Conservation (phyloP, 2,797 vertebrate species). For the Antrozous pallidus region DNA sequence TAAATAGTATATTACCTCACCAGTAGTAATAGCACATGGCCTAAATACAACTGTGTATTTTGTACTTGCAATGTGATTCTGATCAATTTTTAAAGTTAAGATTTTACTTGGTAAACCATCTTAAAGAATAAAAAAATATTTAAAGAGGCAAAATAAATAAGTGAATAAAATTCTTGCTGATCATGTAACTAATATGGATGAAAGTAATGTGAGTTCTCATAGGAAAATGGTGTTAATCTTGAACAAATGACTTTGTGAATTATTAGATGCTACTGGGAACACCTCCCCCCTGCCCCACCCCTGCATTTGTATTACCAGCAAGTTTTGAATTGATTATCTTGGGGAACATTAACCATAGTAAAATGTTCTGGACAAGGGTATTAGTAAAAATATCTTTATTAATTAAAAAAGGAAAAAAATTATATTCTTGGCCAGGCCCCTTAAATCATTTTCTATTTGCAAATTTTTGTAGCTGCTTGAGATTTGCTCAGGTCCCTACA, state of each 20-base stretch:
- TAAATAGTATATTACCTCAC: constrained; percentile 35
- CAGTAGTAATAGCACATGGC: not conserved
- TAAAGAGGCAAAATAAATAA: not conserved
- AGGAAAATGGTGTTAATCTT: not conserved
- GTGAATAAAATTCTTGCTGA: constrained; percentile 48
- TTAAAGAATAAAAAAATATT: not conserved
- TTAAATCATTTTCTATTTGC: not conserved
- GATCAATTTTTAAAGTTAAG: not conserved
- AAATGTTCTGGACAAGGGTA: constrained; percentile 28
- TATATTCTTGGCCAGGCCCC: not conserved
- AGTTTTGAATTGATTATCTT: constrained; percentile 71
- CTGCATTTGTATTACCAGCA: not conserved
- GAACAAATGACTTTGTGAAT: constrained; percentile 55
- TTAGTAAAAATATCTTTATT: constrained; percentile 56
- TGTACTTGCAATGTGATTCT: not conserved
- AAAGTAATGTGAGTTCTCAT: not conserved
- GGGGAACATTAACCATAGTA: constrained; percentile 52
- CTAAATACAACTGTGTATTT: not conserved
- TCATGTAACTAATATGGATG: not conserved
- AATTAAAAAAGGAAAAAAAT: constrained; percentile 30
- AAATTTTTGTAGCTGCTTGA: not conserved
- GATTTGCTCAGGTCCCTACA: not conserved
- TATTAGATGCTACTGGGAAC: constrained; percentile 14
- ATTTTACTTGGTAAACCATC: not conserved
- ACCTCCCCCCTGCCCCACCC: too few species aligned